phyloP scores from a whole-genome alignment of 2,888 invertebrate genomes.

The Drosophila austrosaltans region DNA sequence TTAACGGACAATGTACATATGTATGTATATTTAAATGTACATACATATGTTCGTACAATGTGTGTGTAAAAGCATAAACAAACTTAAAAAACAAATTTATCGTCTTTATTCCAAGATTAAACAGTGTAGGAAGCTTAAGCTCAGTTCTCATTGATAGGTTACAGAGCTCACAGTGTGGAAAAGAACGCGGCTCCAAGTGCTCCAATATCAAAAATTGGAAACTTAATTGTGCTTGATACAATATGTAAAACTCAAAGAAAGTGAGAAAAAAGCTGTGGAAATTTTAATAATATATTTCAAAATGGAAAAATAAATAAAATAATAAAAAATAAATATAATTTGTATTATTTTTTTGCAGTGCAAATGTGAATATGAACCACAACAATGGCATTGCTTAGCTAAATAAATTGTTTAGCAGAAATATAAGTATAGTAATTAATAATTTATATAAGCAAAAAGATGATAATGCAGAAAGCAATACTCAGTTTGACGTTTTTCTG shows the following conservation, averaged over 20 bases:
- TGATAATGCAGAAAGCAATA: constrained; percentile 13
- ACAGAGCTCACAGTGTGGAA: not conserved
- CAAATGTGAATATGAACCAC: constrained; percentile 27
- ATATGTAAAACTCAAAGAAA: not conserved
- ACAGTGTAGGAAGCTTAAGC: not conserved
- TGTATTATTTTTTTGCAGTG: constrained; percentile 45
- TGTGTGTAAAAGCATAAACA: constrained; percentile 29
- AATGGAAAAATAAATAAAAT: not conserved
- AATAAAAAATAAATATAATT: not conserved
- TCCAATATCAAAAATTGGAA: not conserved
- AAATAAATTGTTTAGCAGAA: constrained; percentile 31
- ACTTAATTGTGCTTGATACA: not conserved
- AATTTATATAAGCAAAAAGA: constrained; percentile 9
- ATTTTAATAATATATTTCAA: not conserved
- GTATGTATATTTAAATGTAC: not conserved
- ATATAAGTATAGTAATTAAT: constrained; percentile 27
- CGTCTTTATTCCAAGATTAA: constrained; percentile 4
- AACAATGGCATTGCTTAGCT: constrained; percentile 34
- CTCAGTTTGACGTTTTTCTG: not conserved
- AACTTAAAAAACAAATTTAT: constrained; percentile 6
- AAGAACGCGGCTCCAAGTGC: not conserved
- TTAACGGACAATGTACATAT: not conserved
- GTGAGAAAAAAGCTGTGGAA: not conserved
- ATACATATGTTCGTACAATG: not conserved
- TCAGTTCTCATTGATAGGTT: constrained; percentile 6